Base-by-base conservation (phyloP, 2,888 invertebrate species). In the Patella ulyssiponensis region DNA sequence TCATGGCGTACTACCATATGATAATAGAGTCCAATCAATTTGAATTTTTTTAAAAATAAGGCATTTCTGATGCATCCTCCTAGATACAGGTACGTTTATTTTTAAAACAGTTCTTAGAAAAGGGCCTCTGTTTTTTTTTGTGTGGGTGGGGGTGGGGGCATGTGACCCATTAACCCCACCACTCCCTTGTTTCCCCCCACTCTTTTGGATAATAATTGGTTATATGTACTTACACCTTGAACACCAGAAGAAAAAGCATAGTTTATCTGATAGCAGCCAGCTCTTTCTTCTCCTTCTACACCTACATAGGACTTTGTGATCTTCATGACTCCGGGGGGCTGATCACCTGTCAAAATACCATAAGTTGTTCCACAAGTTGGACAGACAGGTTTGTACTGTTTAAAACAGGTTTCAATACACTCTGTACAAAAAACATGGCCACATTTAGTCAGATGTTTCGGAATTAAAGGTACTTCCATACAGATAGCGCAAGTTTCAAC, bases 231-330 rank as follows among this genome's bases (percentile, higher is more conserved):
- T 75, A 88, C 88, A 72, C 75, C 79, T 80, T 89, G 88, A 71
- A 78, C 84, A 11, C 89, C 89, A 78, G 71, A 64, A 12, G 82
- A 82, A 71, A 89, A 82, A 3, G 95, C 15, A 74, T 87, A 87
- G 7, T 74, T 76, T 15, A 88, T 86, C 27, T 79, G 71, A 56
- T 86, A 86, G 1, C 77, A 76, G 7, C 86, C 86, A 73, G 73
- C 80, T 12, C 70, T 69, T 15, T 80, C 73, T 71, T 77, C 83
- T 11, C 84, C 84, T 17, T 84, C 83, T 20, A 87, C 44, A 1
- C 72, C 69, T 9, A 27, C 15, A 5, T n/a, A n/a, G 20, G 58
- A n/a, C 27, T 78, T 69, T 2, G 51, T 33, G 4, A 77, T 69
- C 23, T 72, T 69, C 86, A 89, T 89, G 14, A 20, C 80, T 0